Conservation (phyloP, 1,140 invertebrate species). For the Drosophila suzukii region DNA sequence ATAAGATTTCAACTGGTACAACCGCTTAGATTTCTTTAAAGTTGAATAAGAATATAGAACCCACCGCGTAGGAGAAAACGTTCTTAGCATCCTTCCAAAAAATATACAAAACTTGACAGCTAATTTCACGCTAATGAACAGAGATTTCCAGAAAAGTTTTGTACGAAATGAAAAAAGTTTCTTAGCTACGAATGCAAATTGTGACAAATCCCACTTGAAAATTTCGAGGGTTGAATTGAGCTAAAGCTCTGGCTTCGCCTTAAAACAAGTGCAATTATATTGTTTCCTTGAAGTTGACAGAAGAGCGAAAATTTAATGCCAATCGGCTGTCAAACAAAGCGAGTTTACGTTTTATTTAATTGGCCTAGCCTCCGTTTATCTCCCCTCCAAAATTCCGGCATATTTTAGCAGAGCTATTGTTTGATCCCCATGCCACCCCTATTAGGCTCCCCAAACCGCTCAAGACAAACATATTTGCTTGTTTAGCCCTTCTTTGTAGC, state of each 20-base stretch:
- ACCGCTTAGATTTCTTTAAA: too few species aligned
- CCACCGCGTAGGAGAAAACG: not conserved
- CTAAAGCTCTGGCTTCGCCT: not conserved
- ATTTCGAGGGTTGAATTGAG: not conserved
- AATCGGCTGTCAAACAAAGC: constrained; percentile 56
- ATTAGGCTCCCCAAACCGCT: constrained; percentile 24
- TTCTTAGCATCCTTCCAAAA: not conserved
- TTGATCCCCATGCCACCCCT: constrained; percentile 1
- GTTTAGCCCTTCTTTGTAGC: constrained; percentile 44
- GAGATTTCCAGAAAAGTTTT: constrained; percentile 11
- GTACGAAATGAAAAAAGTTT: constrained; percentile 46
- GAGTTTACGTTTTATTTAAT: constrained; percentile 75
- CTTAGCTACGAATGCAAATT: constrained; percentile 6
- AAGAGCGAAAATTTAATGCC: constrained; percentile 50
- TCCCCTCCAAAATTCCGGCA: not conserved
- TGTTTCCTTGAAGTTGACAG: constrained; percentile 16
- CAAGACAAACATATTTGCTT: constrained; percentile 71
- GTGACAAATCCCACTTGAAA: constrained; percentile 3
- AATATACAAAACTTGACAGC: not conserved
- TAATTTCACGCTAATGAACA: constrained; percentile 46
- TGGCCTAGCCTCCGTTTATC: constrained; percentile 13
- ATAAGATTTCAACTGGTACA: too few species aligned
- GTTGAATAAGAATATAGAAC: not conserved
- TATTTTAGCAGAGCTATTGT: constrained; percentile 20
- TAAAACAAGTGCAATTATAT: constrained; percentile 19